Percentiles rank a stretch among this genome's conserved stretches.
These are phyloP conservation scores for Epinephelus fuscoguttatus DNA, from an alignment of 2,113 vertebrate species.

Conservation along the genomic window DNA sequence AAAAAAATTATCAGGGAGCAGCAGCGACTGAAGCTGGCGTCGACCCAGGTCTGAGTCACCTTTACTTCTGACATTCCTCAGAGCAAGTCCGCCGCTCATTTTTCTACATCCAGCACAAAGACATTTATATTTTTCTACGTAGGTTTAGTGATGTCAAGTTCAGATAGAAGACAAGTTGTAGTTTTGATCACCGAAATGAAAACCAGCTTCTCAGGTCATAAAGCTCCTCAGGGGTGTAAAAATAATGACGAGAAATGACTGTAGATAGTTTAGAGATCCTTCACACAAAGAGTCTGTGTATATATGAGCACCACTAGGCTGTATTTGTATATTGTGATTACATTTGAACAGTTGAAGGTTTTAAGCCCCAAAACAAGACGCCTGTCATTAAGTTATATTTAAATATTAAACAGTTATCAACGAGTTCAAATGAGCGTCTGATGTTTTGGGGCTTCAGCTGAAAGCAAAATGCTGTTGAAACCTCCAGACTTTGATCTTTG, in stretches of 20 bases:
- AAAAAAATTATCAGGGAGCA: background rate
- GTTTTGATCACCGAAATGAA: background rate
- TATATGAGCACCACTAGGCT: slow-evolving; percentile 10
- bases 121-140: slow-evolving; percentile 64
- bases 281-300: slow-evolving; percentile 4
- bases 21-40: background rate
- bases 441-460: background rate
- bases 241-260: slow-evolving; percentile 17
- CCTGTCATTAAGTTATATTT: slow-evolving; percentile 3
- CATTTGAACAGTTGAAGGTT: background rate
- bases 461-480: no score
- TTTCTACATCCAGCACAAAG: slow-evolving; percentile 37
- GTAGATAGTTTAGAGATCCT: slow-evolving; percentile 21
- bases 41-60: background rate
- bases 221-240: slow-evolving; percentile 76
- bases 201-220: slow-evolving; percentile 74
- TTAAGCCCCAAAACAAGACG: background rate
- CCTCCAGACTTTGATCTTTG: no score
- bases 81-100: background rate
- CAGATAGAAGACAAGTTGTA: background rate
- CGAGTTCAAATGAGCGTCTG: background rate
- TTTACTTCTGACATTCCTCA: slow-evolving; percentile 37
- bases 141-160: slow-evolving; percentile 28
- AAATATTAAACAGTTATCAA: background rate
- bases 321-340: background rate